These are phyloP conservation scores for Danaus chrysippus DNA, from an alignment of 2,888 invertebrate genomes.

Conservation along the genomic window DNA sequence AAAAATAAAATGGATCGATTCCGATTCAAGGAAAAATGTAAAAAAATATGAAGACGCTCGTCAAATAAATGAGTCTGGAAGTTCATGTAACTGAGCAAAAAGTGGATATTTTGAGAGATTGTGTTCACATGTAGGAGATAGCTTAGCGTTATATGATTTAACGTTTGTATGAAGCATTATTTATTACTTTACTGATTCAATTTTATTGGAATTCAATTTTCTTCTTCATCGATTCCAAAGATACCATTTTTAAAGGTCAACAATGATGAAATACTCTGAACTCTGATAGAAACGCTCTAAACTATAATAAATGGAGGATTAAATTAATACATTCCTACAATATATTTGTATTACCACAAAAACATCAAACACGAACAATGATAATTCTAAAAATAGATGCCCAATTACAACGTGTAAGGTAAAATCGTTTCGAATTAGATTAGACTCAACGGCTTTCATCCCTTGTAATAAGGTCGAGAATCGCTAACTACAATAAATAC, in stretches of 20 bases:
- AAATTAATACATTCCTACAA: no score
- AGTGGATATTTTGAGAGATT: slow-evolving; percentile 22
- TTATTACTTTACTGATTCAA: no score
- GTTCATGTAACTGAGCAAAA: slow-evolving; percentile 25
- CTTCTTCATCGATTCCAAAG: no score
- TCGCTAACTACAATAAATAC: slow-evolving; percentile 30
- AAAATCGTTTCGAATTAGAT: not conserved
- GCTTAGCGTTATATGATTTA: slow-evolving; percentile 12
- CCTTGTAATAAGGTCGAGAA: slow-evolving; percentile 37
- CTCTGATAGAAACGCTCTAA: no score
- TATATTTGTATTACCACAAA: not conserved
- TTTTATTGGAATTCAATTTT: no score
- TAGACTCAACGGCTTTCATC: not conserved
- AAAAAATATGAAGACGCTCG: slow-evolving; percentile 25
- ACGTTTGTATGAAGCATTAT: no score
- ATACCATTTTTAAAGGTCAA: no score
- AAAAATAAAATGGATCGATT: slow-evolving; percentile 8
- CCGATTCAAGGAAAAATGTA: slow-evolving; percentile 18
- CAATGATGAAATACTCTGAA: no score
- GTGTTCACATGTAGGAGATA: slow-evolving; percentile 14
- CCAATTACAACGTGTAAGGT: slow-evolving; percentile 16
- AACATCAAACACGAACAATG: slow-evolving; percentile 1
- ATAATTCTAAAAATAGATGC: slow-evolving; percentile 13
- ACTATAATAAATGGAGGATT: no score
- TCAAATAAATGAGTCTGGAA: slow-evolving; percentile 28